phyloP scores from a whole-genome alignment of 2,888 invertebrate genomes.

The Hypsopygia costalis region DNA sequence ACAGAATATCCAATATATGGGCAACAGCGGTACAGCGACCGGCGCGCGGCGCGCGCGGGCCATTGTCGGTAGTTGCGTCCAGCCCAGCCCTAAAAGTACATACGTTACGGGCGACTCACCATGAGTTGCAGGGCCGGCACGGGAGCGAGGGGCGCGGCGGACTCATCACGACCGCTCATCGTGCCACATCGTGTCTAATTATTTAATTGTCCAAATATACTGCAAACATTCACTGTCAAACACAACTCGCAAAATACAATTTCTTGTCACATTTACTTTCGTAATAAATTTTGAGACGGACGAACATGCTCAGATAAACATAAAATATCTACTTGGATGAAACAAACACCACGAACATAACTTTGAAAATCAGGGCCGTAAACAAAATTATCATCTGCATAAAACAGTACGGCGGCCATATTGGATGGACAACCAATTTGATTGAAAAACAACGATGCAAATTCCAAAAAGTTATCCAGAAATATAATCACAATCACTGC shows the following conservation, averaged over 20 bases:
- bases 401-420: conserved; percentile 50
- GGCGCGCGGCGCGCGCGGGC: too few species aligned
- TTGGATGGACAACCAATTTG: conserved; percentile 32
- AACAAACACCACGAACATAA: too few species aligned
- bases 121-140: conserved; percentile 66
- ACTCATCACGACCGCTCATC: conserved; percentile 69
- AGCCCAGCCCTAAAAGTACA: too few species aligned
- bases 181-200: conserved; percentile 57
- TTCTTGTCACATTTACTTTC: conserved; percentile 1
- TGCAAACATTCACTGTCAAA: conserved; percentile 22
- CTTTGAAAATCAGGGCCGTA: conserved; percentile 25
- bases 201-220: conserved; percentile 13
- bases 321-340: background rate
- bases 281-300: background rate
- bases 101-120: conserved; percentile 44
- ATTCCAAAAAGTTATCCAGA: conserved; percentile 14
- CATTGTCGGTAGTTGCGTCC: too few species aligned
- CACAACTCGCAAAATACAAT: conserved; percentile 20
- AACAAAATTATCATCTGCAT: conserved; percentile 33
- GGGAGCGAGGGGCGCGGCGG: conserved; percentile 41
- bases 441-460: conserved; percentile 12
- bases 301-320: background rate
- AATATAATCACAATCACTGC: conserved; percentile 13
- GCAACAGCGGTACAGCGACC: too few species aligned
- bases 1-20: too few species aligned